These are phyloP conservation scores for Mythimna vitellina DNA, from an alignment of 2,888 invertebrate species.

Conservation along the genomic window DNA sequence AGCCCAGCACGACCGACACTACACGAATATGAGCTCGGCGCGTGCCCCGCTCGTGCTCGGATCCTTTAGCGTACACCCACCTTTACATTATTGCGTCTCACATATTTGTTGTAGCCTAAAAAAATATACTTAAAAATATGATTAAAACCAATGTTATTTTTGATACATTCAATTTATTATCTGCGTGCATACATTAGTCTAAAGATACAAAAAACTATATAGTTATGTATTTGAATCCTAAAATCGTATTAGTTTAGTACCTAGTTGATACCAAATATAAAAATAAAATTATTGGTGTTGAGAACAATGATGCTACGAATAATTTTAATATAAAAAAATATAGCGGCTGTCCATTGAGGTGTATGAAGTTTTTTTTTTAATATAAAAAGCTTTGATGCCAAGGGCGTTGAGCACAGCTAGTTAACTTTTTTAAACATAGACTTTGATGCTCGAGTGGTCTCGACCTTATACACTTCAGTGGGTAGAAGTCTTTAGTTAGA, in stretches of 20 bases:
- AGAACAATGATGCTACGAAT: conserved; percentile 12
- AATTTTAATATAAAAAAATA: background rate
- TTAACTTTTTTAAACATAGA: conserved; percentile 21
- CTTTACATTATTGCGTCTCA: background rate
- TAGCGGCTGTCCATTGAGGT: conserved; percentile 7
- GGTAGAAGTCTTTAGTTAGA: conserved; percentile 27
- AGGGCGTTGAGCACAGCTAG: background rate
- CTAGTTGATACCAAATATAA: conserved; percentile 53
- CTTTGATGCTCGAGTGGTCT: conserved; percentile 22
- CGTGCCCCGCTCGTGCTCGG: too few relatives aligned
- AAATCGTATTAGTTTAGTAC: conserved; percentile 16
- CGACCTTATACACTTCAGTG: conserved; percentile 41
- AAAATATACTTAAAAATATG: background rate
- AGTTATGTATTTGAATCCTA: conserved; percentile 1
- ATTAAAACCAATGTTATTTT: conserved; percentile 6
- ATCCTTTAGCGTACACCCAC: too few relatives aligned
- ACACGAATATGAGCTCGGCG: too few relatives aligned
- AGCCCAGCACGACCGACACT: too few relatives aligned
- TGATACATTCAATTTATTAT: conserved; percentile 3
- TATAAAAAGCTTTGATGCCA: background rate
- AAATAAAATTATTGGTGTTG: conserved; percentile 12
- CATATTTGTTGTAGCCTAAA: background rate
- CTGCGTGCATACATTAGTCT: conserved; percentile 11
- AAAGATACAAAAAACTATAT: conserved; percentile 17
- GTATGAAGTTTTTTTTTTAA: conserved; percentile 5